Evolutionary conservation across 2,888 invertebrate species (phyloP).

Genomic region (Ormia ochracea): DNA sequence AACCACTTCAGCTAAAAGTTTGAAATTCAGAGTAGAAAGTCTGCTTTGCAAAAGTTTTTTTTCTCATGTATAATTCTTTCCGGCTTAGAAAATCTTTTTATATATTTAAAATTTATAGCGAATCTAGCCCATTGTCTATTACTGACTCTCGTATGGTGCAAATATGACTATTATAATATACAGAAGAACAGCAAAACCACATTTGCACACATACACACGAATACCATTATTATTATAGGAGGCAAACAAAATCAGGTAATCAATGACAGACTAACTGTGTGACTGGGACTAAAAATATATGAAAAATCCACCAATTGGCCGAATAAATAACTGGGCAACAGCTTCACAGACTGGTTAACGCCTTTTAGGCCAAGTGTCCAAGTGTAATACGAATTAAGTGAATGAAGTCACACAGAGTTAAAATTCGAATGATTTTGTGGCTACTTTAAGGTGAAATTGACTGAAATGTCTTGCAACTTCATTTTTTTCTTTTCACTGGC

Average conservation of each 20-base stretch:
- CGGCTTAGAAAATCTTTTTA: not conserved
- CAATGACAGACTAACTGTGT: constrained; percentile 40
- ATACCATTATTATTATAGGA: constrained; percentile 33
- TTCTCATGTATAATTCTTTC: no score
- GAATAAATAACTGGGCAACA: constrained; percentile 16
- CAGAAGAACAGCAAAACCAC: not conserved
- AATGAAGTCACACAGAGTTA: constrained; percentile 5
- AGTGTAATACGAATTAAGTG: constrained; percentile 4
- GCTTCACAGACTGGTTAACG: not conserved
- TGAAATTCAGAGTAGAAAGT: no score
- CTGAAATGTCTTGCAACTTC: constrained; percentile 20
- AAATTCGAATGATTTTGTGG: constrained; percentile 23
- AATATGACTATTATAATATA: not conserved
- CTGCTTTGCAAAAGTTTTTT: no score
- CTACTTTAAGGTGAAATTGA: not conserved
- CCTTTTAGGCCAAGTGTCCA: constrained; percentile 10
- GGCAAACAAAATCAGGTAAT: constrained; percentile 54
- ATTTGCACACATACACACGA: constrained; percentile 8
- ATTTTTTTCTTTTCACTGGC: constrained; percentile 14
- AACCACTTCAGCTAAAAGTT: no score
- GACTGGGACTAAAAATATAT: constrained; percentile 15
- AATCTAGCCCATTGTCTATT: not conserved
- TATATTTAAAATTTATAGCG: not conserved
- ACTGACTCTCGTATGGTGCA: not conserved
- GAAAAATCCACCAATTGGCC: not conserved